These are phyloP conservation scores for Chionis minor DNA, from an alignment of 2,113 vertebrate species.

Conservation along the genomic window DNA sequence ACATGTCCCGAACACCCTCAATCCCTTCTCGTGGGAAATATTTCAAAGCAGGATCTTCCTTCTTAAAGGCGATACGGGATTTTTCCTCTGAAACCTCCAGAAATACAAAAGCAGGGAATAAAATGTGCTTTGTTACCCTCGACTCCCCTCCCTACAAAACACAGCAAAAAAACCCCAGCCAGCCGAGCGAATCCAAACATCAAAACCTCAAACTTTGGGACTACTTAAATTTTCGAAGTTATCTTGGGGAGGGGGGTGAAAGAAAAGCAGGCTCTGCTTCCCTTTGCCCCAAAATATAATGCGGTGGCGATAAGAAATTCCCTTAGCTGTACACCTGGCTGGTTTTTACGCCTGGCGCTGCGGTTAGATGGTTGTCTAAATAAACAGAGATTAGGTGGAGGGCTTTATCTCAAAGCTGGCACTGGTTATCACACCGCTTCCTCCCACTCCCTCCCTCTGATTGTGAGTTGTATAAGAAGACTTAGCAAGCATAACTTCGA, in stretches of 20 bases:
- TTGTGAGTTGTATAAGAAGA: slow-evolving; percentile 78
- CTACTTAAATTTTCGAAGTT: slow-evolving; percentile 22
- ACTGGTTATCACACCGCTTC: slow-evolving; percentile 77
- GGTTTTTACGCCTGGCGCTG: slow-evolving; percentile 18
- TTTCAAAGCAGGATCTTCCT: background rate
- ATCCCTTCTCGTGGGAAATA: background rate
- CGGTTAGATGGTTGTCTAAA: slow-evolving; percentile 72
- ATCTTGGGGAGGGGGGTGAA: background rate
- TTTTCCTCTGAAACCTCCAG: background rate
- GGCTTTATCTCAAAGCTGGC: slow-evolving; percentile 77
- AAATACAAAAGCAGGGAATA: background rate
- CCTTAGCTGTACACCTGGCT: slow-evolving; percentile 36
- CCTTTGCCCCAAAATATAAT: slow-evolving; percentile 37
- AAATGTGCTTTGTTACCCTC: background rate
- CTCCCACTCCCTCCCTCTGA: slow-evolving; percentile 74
- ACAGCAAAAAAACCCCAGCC: background rate
- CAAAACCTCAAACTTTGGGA: background rate
- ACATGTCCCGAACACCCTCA: background rate
- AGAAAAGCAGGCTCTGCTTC: background rate
- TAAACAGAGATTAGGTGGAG: slow-evolving; percentile 74
- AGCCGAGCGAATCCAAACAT: background rate
- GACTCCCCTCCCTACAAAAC: background rate
- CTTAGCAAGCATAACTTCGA: slow-evolving; percentile 71
- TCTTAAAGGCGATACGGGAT: background rate
- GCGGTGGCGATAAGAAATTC: background rate